Conservation (phyloP, 2,113 vertebrate genomes). For the Sapajus apella region DNA sequence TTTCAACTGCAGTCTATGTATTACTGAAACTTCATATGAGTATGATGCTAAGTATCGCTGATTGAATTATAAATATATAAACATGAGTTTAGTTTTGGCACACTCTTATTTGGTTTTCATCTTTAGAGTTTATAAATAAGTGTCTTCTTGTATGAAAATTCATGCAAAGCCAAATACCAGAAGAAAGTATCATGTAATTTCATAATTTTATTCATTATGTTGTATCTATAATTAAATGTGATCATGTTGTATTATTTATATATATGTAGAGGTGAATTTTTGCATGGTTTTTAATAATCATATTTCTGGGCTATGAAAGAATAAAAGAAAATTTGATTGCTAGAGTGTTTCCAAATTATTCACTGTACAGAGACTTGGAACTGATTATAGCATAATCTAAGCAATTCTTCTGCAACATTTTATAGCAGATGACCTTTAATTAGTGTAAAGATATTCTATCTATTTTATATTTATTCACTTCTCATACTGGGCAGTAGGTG, state of each 20-base stretch:
- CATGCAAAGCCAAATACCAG: background rate
- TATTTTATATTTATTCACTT: slow-evolving; percentile 83
- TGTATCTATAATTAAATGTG: background rate
- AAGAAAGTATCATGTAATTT: background rate
- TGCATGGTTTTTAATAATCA: background rate
- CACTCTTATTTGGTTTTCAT: background rate
- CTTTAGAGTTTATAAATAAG: background rate
- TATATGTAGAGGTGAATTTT: background rate
- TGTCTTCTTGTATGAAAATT: background rate
- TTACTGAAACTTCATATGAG: background rate
- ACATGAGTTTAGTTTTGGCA: background rate
- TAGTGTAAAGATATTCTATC: slow-evolving; percentile 81
- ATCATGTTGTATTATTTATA: background rate
- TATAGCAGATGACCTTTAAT: slow-evolving; percentile 84
- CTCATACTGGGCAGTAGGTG: slow-evolving; percentile 82
- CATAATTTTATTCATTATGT: background rate
- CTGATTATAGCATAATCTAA: slow-evolving; percentile 37
- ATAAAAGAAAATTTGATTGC: background rate
- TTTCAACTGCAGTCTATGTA: background rate
- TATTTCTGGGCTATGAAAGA: background rate
- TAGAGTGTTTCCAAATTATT: background rate
- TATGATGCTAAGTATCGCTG: background rate
- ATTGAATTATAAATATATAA: background rate
- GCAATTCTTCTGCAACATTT: slow-evolving; percentile 66
- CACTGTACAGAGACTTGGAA: background rate